Evolutionary conservation across 2,113 vertebrate species (phyloP).

Genomic region (Polyodon spathula): DNA sequence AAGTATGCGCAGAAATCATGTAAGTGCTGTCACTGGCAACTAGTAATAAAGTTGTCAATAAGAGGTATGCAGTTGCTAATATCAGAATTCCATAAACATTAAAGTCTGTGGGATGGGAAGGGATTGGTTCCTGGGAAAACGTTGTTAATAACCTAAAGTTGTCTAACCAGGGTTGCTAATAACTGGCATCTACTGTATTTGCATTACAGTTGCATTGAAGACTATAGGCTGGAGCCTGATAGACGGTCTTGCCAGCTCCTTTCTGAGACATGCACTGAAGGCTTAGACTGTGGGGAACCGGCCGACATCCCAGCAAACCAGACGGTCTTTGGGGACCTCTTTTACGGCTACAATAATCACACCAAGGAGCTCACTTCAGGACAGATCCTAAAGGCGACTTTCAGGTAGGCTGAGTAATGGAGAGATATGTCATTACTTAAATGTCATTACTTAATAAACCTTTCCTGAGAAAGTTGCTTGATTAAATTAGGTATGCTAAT

Average conservation of each 20-base stretch:
- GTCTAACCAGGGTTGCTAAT: background rate
- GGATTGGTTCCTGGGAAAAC: background rate
- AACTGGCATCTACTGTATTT: background rate
- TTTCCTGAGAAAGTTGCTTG: too few relatives aligned
- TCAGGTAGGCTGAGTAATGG: slow-evolving; percentile 60
- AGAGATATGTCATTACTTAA: slow-evolving; percentile 23
- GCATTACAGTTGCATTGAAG: slow-evolving; percentile 80
- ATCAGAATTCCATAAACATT: too few relatives aligned
- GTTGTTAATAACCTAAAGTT: background rate
- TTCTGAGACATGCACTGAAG: slow-evolving; percentile 76
- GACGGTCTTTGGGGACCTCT: slow-evolving; percentile 89
- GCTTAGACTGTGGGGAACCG: slow-evolving; percentile 70
- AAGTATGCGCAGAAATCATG: too few relatives aligned
- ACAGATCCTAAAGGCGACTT: slow-evolving; percentile 88
- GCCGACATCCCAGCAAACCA: slow-evolving; percentile 87
- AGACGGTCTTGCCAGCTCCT: slow-evolving; percentile 84
- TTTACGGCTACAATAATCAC: slow-evolving; percentile 95
- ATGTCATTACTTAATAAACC: too few relatives aligned
- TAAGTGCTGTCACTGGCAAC: too few relatives aligned
- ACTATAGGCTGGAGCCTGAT: slow-evolving; percentile 84
- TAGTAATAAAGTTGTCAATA: too few relatives aligned
- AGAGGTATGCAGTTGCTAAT: too few relatives aligned
- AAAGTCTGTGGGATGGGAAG: too few relatives aligned
- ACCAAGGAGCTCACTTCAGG: slow-evolving; percentile 74
- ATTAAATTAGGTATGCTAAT: too few relatives aligned